Percentiles rank a stretch among this genome's conserved stretches.
These are phyloP conservation scores for Limnephilus auricula DNA, from an alignment of 2,888 invertebrate species.

Conservation along the genomic window DNA sequence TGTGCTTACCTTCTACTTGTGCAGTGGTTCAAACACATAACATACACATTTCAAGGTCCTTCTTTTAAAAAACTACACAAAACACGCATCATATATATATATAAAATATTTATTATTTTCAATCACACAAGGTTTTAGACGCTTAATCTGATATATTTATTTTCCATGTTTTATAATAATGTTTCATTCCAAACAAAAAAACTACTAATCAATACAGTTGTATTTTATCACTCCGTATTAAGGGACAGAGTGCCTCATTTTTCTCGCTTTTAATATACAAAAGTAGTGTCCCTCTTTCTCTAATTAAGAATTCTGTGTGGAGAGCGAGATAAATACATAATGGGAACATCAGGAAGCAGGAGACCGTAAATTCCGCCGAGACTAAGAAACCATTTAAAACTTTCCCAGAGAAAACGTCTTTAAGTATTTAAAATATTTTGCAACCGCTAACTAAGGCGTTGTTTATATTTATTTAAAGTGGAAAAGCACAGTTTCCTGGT, in stretches of 20 bases:
- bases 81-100: too few species aligned
- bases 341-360: constrained; percentile 3
- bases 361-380: constrained; percentile 30
- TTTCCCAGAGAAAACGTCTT: constrained; percentile 15
- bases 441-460: constrained; percentile 7
- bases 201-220: background rate
- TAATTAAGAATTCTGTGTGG: background rate
- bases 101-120: too few species aligned
- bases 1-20: too few species aligned
- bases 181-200: background rate
- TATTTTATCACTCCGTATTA: background rate
- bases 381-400: constrained; percentile 38
- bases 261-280: background rate
- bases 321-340: constrained; percentile 32
- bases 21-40: too few species aligned
- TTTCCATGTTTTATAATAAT: background rate
- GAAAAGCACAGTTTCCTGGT: background rate
- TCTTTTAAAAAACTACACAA: too few species aligned
- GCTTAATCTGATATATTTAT: too few species aligned
- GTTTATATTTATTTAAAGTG: constrained; percentile 6
- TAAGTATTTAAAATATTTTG: constrained; percentile 28
- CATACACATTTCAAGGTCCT: too few species aligned
- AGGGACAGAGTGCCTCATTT: background rate
- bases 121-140: too few species aligned
- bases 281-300: background rate